These are phyloP conservation scores for Holcopasites calliopsidis DNA, from an alignment of 1,140 invertebrate species.

Conservation along the genomic window DNA sequence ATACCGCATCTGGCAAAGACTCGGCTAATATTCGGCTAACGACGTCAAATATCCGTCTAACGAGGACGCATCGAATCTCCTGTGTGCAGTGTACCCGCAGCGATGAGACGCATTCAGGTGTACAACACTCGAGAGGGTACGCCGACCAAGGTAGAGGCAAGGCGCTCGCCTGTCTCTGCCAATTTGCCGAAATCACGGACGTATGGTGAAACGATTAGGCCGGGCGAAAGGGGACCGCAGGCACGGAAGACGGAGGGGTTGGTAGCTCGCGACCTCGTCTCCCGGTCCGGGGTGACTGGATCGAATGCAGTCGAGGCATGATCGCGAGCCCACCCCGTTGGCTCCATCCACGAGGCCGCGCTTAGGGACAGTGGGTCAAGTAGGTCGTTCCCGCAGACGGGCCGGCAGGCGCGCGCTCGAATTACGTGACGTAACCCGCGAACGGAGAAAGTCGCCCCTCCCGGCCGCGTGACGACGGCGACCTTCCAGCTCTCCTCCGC, in stretches of 20 bases:
- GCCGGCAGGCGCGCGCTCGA: constrained; percentile 47
- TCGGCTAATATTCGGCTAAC: neutral
- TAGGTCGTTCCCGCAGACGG: constrained; percentile 71
- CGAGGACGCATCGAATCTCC: neutral
- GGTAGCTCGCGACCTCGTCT: neutral
- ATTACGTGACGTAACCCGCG: constrained; percentile 62
- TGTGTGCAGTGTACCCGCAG: neutral
- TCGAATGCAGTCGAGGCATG: constrained; percentile 22
- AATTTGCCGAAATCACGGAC: neutral
- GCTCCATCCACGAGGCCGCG: constrained; percentile 46
- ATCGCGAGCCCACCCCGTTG: constrained; percentile 15
- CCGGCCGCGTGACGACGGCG: constrained; percentile 20
- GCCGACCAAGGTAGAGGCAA: neutral
- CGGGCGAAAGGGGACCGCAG: neutral
- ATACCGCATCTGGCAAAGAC: neutral
- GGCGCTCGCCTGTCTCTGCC: neutral
- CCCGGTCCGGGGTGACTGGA: constrained; percentile 11
- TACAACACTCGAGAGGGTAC: neutral
- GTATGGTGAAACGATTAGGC: neutral
- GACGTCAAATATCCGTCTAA: neutral
- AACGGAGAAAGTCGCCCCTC: constrained; percentile 66
- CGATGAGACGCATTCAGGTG: neutral
- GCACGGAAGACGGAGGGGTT: neutral
- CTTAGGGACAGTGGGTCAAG: constrained; percentile 68
- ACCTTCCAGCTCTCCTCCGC: constrained; percentile 30